A percentile compares a stretch with the other conserved stretches of the same genome.
These are phyloP conservation scores for Mesoclemmys tuberculata DNA, from an alignment of 2,113 vertebrate genomes.

Conservation along the genomic window DNA sequence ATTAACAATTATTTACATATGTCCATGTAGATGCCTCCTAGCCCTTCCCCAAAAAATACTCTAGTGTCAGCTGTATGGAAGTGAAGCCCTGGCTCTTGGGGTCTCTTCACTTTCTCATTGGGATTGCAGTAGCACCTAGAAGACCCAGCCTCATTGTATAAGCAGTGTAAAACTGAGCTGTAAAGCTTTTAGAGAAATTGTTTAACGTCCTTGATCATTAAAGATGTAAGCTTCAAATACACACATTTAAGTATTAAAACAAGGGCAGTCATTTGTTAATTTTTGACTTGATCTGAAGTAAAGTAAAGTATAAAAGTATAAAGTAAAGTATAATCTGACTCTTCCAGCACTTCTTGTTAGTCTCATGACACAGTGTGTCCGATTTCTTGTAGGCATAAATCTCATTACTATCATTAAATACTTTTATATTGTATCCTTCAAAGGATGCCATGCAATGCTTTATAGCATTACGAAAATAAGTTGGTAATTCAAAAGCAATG, in stretches of 20 bases:
- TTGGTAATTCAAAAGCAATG: not conserved
- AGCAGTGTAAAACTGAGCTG: fast-evolving
- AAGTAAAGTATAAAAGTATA: no score
- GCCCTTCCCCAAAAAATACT: not conserved
- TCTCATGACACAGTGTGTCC: fast-evolving
- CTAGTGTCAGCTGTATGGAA: not conserved
- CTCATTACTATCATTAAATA: not conserved
- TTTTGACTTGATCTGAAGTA: not conserved
- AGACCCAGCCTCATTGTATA: not conserved
- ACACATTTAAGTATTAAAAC: not conserved
- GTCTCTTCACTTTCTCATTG: not conserved
- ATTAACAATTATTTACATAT: not conserved
- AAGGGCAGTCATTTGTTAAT: not conserved
- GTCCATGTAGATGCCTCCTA: fast-evolving
- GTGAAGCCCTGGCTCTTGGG: not conserved
- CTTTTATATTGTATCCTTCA: not conserved
- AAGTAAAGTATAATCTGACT: no score
- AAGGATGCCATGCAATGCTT: not conserved
- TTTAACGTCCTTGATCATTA: not conserved
- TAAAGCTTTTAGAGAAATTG: not conserved
- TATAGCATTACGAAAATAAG: not conserved
- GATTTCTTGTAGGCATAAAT: not conserved
- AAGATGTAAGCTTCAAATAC: not conserved
- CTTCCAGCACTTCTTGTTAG: no score
- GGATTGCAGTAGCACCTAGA: not conserved